Evolutionary conservation across 1,140 invertebrate species (phyloP), one percentile per base, ranked within the genome.

Genomic region (Leptopilina boulardi): DNA sequence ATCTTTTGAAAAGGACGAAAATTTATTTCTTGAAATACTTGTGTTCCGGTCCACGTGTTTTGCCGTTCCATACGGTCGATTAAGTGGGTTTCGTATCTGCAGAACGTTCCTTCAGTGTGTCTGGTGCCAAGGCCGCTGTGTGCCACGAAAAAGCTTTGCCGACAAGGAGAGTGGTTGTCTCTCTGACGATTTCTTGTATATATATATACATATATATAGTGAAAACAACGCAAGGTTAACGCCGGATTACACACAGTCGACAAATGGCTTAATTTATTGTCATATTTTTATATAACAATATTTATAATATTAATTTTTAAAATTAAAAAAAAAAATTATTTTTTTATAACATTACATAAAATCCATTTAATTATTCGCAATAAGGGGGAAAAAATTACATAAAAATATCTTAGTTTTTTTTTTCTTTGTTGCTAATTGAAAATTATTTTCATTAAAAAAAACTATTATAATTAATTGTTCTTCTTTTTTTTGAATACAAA

Each of bases 141-240:
- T 30, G 56, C 70, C 38, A 30, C 59, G 75, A 78, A 70, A 78
- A 78, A 80, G 59, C 77, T 71, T 15, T 41, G 70, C 70, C 10
- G 73, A 80, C 23, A 21, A 76, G 70, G 78, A 85, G 76, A 82
- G 82, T 75, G 72, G 15, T 66, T 59, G 70, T 47, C 72, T 72
- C 74, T 76, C 76, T 80, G 77, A 82, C 74, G 80, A 84, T 83
- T 83, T 83, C 82, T 84, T n/a, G n/a, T n/a, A n/a, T n/a, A n/a
- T n/a, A n/a, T n/a, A n/a, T n/a, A n/a, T n/a, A n/a, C n/a, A n/a
- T n/a, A n/a, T n/a, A n/a, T 75, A 18, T 23, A 34, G 51, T 74
- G 77, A 81, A 80, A 83, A 84, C 77, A 38, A 81, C 72, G 38
- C 82, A 84, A 83, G 82, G 83, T 83, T 84, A 78, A 78, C 59